A percentile compares a stretch with the other conserved stretches of the same genome.
These are phyloP conservation scores for Caenorhabditis sulstoni DNA, from an alignment of 2,888 invertebrate species.

Conservation along the genomic window DNA sequence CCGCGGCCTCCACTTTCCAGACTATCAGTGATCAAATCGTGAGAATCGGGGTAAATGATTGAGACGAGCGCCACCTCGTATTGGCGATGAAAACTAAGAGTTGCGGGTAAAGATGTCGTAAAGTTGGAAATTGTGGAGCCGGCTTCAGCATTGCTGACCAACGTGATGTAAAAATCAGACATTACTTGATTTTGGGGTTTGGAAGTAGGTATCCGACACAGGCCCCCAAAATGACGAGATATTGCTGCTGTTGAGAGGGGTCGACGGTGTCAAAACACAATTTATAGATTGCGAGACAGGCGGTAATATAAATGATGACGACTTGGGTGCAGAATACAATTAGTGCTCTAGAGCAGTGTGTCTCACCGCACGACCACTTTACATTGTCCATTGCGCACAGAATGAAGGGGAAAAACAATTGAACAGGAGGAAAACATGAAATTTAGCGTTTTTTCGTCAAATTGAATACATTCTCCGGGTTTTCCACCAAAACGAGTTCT, in stretches of 20 bases:
- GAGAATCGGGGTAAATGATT: constrained; percentile 28
- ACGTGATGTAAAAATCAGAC: constrained; percentile 27
- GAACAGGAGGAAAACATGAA: too few relatives aligned
- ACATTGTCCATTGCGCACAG: constrained; percentile 6
- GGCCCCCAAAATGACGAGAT: constrained; percentile 7
- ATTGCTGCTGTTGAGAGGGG: too few relatives aligned
- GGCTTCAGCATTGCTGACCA: constrained; percentile 15
- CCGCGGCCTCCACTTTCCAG: too few relatives aligned
- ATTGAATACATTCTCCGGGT: not conserved
- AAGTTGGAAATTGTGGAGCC: constrained; percentile 23
- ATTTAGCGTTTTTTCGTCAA: constrained; percentile 26
- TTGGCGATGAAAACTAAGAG: not conserved
- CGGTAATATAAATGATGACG: constrained; percentile 25
- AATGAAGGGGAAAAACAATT: too few relatives aligned
- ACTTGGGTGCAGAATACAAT: constrained; percentile 29
- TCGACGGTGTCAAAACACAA: too few relatives aligned
- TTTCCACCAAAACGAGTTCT: constrained; percentile 11
- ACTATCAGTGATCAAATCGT: constrained; percentile 23
- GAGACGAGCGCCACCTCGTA: constrained; percentile 19
- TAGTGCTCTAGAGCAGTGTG: constrained; percentile 21
- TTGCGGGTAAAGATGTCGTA: constrained; percentile 2
- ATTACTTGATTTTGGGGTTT: constrained; percentile 21
- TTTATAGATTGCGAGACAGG: constrained; percentile 21
- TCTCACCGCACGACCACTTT: constrained; percentile 16
- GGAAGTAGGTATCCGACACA: constrained; percentile 30